phyloP scores from a whole-genome alignment of 2,888 invertebrate genomes.

The Hemistola chrysoprasaria region DNA sequence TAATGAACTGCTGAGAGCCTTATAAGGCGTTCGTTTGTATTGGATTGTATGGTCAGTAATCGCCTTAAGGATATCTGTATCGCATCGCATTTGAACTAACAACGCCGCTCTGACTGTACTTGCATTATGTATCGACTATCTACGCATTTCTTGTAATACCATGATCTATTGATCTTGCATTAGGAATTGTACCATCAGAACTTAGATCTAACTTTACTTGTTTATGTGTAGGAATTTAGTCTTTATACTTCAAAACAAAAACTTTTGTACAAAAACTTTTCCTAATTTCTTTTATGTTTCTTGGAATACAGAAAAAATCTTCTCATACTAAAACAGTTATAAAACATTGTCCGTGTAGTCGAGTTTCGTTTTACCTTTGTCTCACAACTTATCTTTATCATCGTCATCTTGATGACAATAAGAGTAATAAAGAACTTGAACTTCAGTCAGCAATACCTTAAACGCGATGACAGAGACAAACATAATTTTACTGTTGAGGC shows the following conservation, averaged over 20 bases:
- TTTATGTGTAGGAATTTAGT: too few relatives aligned
- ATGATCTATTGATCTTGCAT: slow-evolving; percentile 28
- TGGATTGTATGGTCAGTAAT: slow-evolving; percentile 44
- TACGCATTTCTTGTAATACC: slow-evolving; percentile 27
- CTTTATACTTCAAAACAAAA: too few relatives aligned
- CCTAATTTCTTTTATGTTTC: slow-evolving; percentile 6
- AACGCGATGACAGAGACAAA: slow-evolving; percentile 32
- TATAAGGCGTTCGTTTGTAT: slow-evolving; percentile 65
- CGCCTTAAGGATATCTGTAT: slow-evolving; percentile 63
- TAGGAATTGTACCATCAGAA: slow-evolving; percentile 12
- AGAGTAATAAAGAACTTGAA: slow-evolving; percentile 63
- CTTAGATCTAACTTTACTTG: too few relatives aligned
- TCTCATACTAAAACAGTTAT: slow-evolving; percentile 48
- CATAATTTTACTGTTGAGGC: slow-evolving; percentile 5
- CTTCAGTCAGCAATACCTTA: slow-evolving; percentile 36
- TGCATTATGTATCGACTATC: slow-evolving; percentile 28
- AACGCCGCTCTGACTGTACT: slow-evolving; percentile 36
- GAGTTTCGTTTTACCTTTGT: slow-evolving; percentile 54
- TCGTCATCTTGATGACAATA: slow-evolving; percentile 68
- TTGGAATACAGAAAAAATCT: slow-evolving; percentile 18
- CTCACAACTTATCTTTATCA: slow-evolving; percentile 48
- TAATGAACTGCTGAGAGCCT: slow-evolving; percentile 55
- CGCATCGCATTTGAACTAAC: slow-evolving; percentile 64
- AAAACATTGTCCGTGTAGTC: slow-evolving; percentile 46
- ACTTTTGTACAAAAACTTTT: neutral